phyloP scores from a whole-genome alignment of 2,113 vertebrate species.

The Anas platyrhynchos region DNA sequence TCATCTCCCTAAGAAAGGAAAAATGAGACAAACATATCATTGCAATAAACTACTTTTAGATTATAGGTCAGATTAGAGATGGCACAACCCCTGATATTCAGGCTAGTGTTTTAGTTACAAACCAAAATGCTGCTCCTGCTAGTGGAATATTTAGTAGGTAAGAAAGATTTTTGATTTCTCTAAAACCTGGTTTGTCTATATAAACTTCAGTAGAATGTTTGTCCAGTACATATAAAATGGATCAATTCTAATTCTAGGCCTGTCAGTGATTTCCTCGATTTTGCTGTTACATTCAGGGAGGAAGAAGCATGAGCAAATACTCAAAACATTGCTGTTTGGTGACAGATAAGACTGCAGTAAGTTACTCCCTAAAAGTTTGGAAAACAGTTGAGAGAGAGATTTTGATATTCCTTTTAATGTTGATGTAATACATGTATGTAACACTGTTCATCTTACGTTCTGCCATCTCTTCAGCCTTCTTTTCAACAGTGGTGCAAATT shows the following conservation, averaged over 20 bases:
- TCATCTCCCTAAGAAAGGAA: not conserved
- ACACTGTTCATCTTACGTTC: not conserved
- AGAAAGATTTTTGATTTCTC: not conserved
- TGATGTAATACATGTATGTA: not conserved
- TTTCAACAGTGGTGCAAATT: not conserved
- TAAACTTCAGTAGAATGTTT: not conserved
- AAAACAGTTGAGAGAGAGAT: not conserved
- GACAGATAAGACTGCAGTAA: not conserved
- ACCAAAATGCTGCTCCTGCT: not conserved
- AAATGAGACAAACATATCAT: not conserved
- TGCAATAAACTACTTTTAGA: not conserved
- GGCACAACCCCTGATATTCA: not conserved
- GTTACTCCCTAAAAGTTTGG: not conserved
- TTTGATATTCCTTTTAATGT: not conserved
- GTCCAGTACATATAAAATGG: not conserved
- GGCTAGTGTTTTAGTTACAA: not conserved
- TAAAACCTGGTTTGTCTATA: not conserved
- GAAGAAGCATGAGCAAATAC: not conserved
- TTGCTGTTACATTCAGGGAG: not conserved
- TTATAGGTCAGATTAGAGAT: not conserved
- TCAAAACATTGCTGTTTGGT: not conserved
- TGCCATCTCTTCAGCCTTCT: not conserved
- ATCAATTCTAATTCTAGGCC: not conserved
- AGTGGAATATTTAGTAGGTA: not conserved
- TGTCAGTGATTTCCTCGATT: not conserved